Percentiles rank a stretch among this genome's conserved stretches.
phyloP scores from a whole-genome alignment of 2,797 vertebrate species.

The Tarsius wallacei region DNA sequence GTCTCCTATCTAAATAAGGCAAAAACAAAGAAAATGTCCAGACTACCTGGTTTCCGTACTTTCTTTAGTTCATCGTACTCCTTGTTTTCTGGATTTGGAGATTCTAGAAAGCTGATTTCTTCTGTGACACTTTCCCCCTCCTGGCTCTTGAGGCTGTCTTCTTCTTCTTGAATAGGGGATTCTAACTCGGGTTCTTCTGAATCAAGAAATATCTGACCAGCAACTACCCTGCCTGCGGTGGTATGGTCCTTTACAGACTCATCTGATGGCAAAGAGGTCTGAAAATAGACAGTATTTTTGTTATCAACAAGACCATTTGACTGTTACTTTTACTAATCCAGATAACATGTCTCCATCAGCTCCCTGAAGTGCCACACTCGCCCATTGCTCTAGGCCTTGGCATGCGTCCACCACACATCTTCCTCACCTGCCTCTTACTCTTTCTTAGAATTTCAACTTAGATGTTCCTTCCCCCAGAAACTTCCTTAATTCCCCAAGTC shows the following conservation, averaged over 20 bases:
- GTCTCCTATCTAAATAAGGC: conserved; percentile 23
- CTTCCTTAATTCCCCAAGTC: background rate
- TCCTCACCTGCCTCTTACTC: background rate
- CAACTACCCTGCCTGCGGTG: conserved; percentile 90
- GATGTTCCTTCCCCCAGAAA: background rate
- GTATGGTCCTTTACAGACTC: conserved; percentile 93
- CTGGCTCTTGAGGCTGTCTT: conserved; percentile 85
- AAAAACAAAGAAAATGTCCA: conserved; percentile 41
- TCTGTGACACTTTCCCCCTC: conserved; percentile 86
- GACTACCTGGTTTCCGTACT: conserved; percentile 90
- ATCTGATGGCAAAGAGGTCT: conserved; percentile 89
- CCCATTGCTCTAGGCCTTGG: background rate
- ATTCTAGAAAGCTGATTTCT: conserved; percentile 88
- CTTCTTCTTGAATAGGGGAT: conserved; percentile 79
- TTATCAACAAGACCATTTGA: background rate
- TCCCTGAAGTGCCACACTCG: background rate
- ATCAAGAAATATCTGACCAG: conserved; percentile 91
- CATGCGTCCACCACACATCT: background rate
- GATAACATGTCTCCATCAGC: background rate
- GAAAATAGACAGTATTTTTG: conserved; percentile 71
- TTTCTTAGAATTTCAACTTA: conserved; percentile 15
- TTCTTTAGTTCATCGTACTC: conserved; percentile 89
- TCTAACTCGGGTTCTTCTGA: conserved; percentile 89
- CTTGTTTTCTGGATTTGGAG: conserved; percentile 88
- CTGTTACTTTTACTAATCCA: background rate